Conservation (phyloP, 2,888 invertebrate genomes). For the Lagria hirta region DNA sequence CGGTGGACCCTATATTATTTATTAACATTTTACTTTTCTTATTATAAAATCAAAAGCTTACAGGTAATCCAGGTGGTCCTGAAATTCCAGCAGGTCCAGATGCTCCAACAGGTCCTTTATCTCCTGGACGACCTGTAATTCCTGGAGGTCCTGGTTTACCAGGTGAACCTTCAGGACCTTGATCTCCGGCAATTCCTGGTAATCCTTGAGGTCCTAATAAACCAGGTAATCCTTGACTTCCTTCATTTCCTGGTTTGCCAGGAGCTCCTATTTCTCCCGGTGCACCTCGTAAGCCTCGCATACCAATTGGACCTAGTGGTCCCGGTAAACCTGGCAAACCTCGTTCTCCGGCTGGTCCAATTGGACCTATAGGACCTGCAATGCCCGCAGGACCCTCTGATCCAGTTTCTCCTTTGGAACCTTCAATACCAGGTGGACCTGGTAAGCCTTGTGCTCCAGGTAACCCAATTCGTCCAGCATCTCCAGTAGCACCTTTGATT, state of each 20-base stretch:
- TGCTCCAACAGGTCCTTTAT: slow-evolving; percentile 71
- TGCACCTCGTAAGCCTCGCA: slow-evolving; percentile 65
- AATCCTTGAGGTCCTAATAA: slow-evolving; percentile 67
- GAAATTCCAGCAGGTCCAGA: slow-evolving; percentile 65
- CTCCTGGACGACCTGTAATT: slow-evolving; percentile 71
- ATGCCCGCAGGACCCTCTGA: slow-evolving; percentile 69
- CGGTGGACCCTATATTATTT: slow-evolving; percentile 61
- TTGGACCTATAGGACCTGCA: slow-evolving; percentile 68
- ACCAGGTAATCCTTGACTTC: slow-evolving; percentile 70
- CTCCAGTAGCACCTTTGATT: slow-evolving; percentile 70
- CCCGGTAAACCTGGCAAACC: slow-evolving; percentile 66
- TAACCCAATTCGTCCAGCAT: slow-evolving; percentile 67
- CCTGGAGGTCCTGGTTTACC: slow-evolving; percentile 75
- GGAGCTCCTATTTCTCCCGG: slow-evolving; percentile 72
- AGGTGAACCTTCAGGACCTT: slow-evolving; percentile 62
- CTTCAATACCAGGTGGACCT: slow-evolving; percentile 72
- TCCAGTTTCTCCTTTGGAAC: slow-evolving; percentile 74
- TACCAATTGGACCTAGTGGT: slow-evolving; percentile 64
- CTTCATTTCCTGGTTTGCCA: slow-evolving; percentile 74
- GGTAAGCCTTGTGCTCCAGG: slow-evolving; percentile 69
- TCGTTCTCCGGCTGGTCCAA: slow-evolving; percentile 69
- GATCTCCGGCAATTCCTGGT: slow-evolving; percentile 63
- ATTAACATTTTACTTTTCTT: slow-evolving; percentile 10
- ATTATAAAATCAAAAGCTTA: slow-evolving; percentile 47
- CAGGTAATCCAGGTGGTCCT: slow-evolving; percentile 71